A percentile compares a stretch with the other conserved stretches of the same genome.
Evolutionary conservation across 2,797 vertebrate genomes (phyloP).

Genomic region (Lacerta viridis): DNA sequence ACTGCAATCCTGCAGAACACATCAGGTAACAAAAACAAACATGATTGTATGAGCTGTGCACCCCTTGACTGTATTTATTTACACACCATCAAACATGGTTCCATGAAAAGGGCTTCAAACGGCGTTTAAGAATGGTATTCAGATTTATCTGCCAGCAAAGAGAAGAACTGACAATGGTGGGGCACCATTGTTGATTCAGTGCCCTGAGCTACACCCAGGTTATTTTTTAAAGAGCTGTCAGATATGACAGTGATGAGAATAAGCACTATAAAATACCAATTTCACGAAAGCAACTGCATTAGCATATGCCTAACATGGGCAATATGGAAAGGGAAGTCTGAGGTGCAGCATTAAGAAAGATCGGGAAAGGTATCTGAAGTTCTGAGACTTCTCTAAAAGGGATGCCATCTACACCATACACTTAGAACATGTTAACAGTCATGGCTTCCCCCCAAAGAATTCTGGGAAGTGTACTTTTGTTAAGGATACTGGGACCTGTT

Average conservation of each 20-base stretch:
- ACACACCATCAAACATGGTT: background rate
- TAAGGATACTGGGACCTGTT: background rate
- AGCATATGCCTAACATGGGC: background rate
- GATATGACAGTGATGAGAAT: background rate
- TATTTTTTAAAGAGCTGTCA: background rate
- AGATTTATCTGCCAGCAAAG: no score
- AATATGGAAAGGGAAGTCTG: background rate
- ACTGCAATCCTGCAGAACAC: conserved; percentile 79
- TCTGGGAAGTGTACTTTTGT: background rate
- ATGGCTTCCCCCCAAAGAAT: no score
- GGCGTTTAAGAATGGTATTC: no score
- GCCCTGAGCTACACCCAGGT: no score
- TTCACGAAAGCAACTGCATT: background rate
- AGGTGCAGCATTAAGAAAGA: background rate
- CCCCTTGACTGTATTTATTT: background rate
- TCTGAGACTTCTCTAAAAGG: conserved; percentile 11
- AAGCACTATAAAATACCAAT: background rate
- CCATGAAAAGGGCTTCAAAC: no score
- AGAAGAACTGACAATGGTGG: no score
- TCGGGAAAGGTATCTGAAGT: background rate
- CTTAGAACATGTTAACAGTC: no score
- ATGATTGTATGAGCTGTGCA: background rate
- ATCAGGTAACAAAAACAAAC: conserved; percentile 19
- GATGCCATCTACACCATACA: no score
- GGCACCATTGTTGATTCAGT: no score